These are phyloP conservation scores for Thecophora atra DNA, from an alignment of 2,888 invertebrate species.

Conservation along the genomic window DNA sequence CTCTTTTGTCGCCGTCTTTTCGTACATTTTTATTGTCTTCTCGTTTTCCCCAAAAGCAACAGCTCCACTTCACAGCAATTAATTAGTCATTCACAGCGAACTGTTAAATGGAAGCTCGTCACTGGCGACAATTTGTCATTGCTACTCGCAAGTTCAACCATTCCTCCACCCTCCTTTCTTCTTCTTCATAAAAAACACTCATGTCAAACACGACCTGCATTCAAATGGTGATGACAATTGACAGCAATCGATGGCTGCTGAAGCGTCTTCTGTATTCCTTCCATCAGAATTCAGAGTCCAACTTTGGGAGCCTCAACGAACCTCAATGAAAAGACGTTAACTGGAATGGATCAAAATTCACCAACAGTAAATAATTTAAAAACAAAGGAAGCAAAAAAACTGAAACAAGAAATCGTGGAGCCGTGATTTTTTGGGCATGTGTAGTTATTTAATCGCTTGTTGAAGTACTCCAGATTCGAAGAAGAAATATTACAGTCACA, in stretches of 20 bases:
- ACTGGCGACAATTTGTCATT: constrained; percentile 24
- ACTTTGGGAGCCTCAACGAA: neutral
- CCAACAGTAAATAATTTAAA: neutral
- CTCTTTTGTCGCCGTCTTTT: too few relatives aligned
- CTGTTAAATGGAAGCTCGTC: constrained; percentile 10
- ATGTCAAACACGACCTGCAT: constrained; percentile 16
- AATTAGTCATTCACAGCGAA: too few relatives aligned
- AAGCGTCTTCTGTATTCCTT: neutral
- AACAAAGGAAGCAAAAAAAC: neutral
- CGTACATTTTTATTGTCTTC: too few relatives aligned
- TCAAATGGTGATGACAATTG: constrained; percentile 8
- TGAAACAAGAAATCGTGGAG: neutral
- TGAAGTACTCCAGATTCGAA: neutral
- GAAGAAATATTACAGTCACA: too few relatives aligned
- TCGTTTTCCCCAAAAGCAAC: too few relatives aligned
- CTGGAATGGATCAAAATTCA: neutral
- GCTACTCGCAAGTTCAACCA: too few relatives aligned
- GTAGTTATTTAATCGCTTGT: neutral
- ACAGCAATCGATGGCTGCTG: neutral
- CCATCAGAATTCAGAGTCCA: neutral
- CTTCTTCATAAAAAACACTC: constrained; percentile 1
- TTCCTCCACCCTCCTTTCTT: too few relatives aligned
- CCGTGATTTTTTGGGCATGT: neutral
- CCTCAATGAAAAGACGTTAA: neutral
- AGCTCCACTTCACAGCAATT: too few relatives aligned